Conservation (phyloP, 53 echinoderm and acorn worm genomes). For the Pentamera pediparva region DNA sequence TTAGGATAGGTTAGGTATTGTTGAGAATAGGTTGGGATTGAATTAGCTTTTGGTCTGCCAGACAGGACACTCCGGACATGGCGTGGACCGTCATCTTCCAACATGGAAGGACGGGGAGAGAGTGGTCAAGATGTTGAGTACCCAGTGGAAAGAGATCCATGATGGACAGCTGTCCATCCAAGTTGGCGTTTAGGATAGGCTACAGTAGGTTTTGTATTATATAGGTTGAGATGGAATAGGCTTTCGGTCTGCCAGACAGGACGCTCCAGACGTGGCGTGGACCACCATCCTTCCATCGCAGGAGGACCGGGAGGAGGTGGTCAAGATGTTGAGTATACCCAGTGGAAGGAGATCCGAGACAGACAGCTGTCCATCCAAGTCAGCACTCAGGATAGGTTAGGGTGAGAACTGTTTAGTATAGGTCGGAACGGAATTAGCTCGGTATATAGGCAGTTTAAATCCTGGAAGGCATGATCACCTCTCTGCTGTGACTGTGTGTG, state of each 20-base stretch:
- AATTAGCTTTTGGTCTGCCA: no score
- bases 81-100: constrained; percentile 79
- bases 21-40: no score
- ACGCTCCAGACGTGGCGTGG: no score
- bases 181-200: constrained; percentile 52
- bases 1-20: constrained; percentile 15
- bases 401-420: no score
- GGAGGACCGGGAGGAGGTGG: constrained; percentile 75
- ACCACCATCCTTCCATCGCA: no score
- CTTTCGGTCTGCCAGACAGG: no score
- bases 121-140: constrained; percentile 77
- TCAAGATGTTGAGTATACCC: constrained; percentile 74
- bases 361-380: constrained; percentile 73
- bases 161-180: constrained; percentile 78
- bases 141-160: constrained; percentile 75
- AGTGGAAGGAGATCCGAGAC: constrained; percentile 67
- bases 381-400: constrained; percentile 38
- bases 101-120: constrained; percentile 85
- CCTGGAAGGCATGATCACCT: no score
- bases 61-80: constrained; percentile 52
- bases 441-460: no score
- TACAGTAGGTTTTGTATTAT: not conserved
- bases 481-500: no score
- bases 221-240: no score
- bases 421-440: no score